phyloP scores from a whole-genome alignment of 2,888 invertebrate genomes.

The Apodemia mormo region DNA sequence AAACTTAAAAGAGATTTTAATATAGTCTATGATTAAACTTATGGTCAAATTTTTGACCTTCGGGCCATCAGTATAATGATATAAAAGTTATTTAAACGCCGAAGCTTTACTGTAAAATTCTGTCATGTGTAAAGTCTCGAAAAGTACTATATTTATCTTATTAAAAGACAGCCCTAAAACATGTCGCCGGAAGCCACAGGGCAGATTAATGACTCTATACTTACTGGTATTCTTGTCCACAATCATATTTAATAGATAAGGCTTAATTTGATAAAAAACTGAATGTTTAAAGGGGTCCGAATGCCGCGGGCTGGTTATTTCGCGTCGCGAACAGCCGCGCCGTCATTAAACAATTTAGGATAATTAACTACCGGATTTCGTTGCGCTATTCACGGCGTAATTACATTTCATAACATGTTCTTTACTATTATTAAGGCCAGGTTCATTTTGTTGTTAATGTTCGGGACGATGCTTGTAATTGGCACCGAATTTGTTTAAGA shows the following conservation, averaged over 20 bases:
- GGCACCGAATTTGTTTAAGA: conserved; percentile 55
- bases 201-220: conserved; percentile 12
- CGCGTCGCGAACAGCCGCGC: conserved; percentile 63
- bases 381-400: conserved; percentile 60
- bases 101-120: no score
- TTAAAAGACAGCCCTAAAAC: neutral
- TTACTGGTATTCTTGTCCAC: conserved; percentile 16
- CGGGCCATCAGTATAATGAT: no score
- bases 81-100: no score
- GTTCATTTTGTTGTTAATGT: conserved; percentile 53
- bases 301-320: conserved; percentile 45
- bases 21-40: no score
- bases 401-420: conserved; percentile 74
- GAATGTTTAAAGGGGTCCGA: conserved; percentile 28
- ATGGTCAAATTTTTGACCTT: no score
- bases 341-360: conserved; percentile 79
- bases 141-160: neutral
- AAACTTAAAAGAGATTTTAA: no score
- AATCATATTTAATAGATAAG: conserved; percentile 17
- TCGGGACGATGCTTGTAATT: conserved; percentile 57
- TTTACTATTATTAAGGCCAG: conserved; percentile 60
- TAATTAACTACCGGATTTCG: conserved; percentile 81
- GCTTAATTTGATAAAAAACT: conserved; percentile 33
- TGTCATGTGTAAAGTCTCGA: no score
- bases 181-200: conserved; percentile 7